phyloP scores from a whole-genome alignment of 2,888 invertebrate species.

The Cyclophora albipunctata region DNA sequence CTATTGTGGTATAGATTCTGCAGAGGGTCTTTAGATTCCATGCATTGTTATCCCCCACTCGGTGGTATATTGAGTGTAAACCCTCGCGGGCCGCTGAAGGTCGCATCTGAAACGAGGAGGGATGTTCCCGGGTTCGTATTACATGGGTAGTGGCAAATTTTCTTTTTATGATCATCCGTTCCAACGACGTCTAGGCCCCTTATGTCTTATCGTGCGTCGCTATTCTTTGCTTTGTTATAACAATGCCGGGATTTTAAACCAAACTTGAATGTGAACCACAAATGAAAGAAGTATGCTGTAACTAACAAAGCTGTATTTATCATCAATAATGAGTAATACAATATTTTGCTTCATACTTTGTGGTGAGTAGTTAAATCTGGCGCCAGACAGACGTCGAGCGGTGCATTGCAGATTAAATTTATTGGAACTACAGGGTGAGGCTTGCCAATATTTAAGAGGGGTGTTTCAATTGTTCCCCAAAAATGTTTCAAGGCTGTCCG shows the following conservation, averaged over 20 bases:
- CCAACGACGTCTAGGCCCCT: constrained; percentile 25
- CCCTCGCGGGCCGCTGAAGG: constrained; percentile 24
- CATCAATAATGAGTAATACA: neutral
- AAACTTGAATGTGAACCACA: too few species aligned
- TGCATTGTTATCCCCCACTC: constrained; percentile 15
- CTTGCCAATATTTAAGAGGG: neutral
- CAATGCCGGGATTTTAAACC: too few species aligned
- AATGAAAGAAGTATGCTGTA: too few species aligned
- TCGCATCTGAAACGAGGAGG: constrained; percentile 18
- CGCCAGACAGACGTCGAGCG: neutral
- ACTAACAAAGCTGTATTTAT: too few species aligned
- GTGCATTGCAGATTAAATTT: neutral
- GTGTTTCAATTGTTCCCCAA: neutral
- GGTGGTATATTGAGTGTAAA: constrained; percentile 21
- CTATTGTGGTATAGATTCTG: too few species aligned
- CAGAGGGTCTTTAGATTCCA: neutral
- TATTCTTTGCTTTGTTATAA: too few species aligned
- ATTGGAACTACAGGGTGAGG: neutral
- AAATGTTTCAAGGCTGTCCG: too few species aligned
- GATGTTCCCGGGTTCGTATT: constrained; percentile 23
- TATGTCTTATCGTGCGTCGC: constrained; percentile 6
- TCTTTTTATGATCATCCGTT: constrained; percentile 29
- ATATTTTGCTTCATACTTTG: neutral
- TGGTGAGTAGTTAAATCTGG: neutral
- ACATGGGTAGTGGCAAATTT: constrained; percentile 30